These are phyloP conservation scores for Rhizomys pruinosus DNA, from an alignment of 2,113 vertebrate species.

Conservation along the genomic window DNA sequence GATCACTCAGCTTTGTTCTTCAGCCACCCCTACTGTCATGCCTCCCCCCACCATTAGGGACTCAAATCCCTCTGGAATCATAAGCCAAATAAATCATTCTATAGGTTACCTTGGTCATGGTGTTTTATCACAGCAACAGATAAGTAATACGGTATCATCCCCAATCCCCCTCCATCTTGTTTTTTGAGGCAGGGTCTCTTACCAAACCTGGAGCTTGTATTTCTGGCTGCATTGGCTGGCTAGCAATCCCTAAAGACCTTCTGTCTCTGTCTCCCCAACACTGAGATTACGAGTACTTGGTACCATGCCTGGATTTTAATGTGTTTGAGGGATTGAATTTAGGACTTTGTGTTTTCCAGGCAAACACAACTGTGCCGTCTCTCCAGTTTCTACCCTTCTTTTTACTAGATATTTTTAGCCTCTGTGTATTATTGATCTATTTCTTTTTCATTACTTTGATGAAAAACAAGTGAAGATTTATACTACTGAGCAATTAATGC, in stretches of 20 bases:
- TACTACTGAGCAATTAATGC: not conserved
- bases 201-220: not conserved
- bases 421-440: not conserved
- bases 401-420: not conserved
- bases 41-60: no score
- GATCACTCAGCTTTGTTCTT: no score
- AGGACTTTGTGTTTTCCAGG: not conserved
- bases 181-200: not conserved
- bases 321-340: not conserved
- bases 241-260: not conserved
- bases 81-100: no score
- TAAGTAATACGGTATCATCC: no score
- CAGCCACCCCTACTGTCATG: no score
- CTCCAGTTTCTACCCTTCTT: not conserved
- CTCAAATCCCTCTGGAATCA: no score
- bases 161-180: not conserved
- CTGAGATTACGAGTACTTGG: not conserved
- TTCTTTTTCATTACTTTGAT: not conserved
- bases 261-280: not conserved
- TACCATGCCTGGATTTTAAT: not conserved
- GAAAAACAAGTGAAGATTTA: slow-evolving; percentile 1
- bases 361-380: not conserved
- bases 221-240: no score
- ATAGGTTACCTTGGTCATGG: no score
- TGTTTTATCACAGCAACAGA: no score